Conservation (phyloP, 1,140 invertebrate genomes). For the Drosophila arizonae region DNA sequence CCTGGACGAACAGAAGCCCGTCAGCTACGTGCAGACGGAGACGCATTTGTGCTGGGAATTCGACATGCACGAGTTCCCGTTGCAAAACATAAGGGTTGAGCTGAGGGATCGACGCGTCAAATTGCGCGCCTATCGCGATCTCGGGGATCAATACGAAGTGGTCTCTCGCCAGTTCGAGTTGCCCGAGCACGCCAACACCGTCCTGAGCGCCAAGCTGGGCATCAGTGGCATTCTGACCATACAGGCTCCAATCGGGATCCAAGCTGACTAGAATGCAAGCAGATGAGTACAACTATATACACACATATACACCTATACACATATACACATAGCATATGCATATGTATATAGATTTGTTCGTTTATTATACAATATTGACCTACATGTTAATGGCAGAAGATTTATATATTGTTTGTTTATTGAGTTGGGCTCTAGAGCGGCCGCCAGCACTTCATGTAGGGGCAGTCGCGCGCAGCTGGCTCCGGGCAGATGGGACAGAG, state of each 20-base stretch:
- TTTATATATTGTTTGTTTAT: no score
- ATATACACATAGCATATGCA: background rate
- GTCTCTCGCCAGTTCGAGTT: slow-evolving; percentile 23
- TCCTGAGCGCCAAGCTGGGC: slow-evolving; percentile 10
- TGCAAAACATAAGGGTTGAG: slow-evolving; percentile 22
- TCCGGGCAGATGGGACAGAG: background rate
- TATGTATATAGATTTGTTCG: background rate
- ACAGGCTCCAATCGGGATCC: background rate
- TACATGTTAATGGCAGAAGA: background rate
- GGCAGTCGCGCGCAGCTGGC: no score
- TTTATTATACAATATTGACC: background rate
- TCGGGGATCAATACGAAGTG: background rate
- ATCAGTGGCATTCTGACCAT: slow-evolving; percentile 27
- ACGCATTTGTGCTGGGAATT: slow-evolving; percentile 29
- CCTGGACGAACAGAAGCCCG: background rate
- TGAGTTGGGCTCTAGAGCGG: background rate
- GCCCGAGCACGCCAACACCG: slow-evolving; percentile 18
- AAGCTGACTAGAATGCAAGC: background rate
- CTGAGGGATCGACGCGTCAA: slow-evolving; percentile 3
- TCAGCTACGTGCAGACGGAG: background rate
- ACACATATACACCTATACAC: no score
- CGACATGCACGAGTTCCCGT: slow-evolving; percentile 32
- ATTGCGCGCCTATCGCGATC: slow-evolving; percentile 13
- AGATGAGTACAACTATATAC: background rate
- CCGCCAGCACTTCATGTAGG: background rate